These are phyloP conservation scores for Trachemys scripta DNA, from an alignment of 2,113 vertebrate species.

Conservation along the genomic window DNA sequence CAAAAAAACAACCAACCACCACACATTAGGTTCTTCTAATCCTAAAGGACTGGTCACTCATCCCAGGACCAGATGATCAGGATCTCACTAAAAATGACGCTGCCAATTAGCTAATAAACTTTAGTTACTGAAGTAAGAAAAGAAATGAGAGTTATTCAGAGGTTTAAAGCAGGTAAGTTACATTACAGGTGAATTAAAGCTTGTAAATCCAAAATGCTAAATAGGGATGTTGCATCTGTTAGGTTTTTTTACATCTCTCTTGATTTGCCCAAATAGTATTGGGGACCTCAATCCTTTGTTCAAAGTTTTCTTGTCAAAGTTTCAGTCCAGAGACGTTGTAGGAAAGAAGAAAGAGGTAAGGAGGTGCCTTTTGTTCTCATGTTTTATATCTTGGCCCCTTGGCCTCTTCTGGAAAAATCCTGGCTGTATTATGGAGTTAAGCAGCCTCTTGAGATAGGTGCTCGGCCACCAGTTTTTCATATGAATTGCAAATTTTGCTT, in stretches of 20 bases:
- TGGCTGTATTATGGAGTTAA: not conserved
- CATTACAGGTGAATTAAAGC: not conserved
- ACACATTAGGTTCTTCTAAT: too few relatives aligned
- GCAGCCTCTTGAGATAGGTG: not conserved
- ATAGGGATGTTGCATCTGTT: too few relatives aligned
- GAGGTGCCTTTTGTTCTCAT: not conserved
- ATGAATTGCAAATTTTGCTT: not conserved
- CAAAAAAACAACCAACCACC: not conserved
- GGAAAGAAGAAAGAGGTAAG: not conserved
- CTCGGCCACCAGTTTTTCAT: not conserved
- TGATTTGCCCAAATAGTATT: too few relatives aligned
- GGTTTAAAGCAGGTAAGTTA: not conserved
- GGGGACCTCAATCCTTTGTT: not conserved
- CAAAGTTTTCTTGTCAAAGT: too few relatives aligned
- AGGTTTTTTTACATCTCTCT: too few relatives aligned
- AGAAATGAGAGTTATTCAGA: not conserved
- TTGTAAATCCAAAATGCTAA: not conserved
- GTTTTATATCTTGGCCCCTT: not conserved
- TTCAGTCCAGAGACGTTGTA: too few relatives aligned
- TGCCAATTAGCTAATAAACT: not conserved
- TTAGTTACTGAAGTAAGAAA: not conserved
- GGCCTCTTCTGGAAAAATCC: not conserved
- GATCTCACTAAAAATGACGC: not conserved
- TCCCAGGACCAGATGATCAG: not conserved
- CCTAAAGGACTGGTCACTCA: not conserved